A percentile compares a stretch with the other conserved stretches of the same genome.
phyloP scores from a whole-genome alignment of 2,113 vertebrate genomes.

The Brachyistius frenatus region DNA sequence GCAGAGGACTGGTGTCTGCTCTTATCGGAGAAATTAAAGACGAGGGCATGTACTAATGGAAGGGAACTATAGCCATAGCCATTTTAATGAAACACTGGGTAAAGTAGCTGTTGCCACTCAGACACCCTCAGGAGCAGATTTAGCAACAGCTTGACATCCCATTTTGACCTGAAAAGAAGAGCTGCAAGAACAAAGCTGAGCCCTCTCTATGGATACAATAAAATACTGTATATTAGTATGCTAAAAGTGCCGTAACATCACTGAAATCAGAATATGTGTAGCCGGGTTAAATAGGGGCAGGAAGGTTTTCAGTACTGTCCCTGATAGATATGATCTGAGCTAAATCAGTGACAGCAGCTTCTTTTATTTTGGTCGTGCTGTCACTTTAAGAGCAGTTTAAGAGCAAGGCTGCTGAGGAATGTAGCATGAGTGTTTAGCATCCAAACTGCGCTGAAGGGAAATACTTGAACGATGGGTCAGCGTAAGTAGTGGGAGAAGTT shows the following conservation, averaged over 20 bases:
- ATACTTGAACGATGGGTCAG: too few relatives aligned
- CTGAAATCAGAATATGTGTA: neutral
- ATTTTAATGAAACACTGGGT: constrained; percentile 26
- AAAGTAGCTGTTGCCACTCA: neutral
- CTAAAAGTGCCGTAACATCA: neutral
- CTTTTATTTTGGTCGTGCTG: neutral
- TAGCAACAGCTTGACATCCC: neutral
- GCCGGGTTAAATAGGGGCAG: neutral
- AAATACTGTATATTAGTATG: neutral
- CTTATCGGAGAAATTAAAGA: constrained; percentile 33
- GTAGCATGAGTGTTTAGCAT: too few relatives aligned
- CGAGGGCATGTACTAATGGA: neutral
- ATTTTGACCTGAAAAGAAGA: neutral
- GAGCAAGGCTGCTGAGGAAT: too few relatives aligned
- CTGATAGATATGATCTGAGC: too few relatives aligned
- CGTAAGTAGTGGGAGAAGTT: too few relatives aligned
- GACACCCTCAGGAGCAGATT: constrained; percentile 8
- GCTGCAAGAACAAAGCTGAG: constrained; percentile 9
- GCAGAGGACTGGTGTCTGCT: neutral
- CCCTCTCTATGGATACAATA: neutral
- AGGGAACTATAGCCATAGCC: neutral
- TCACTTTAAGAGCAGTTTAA: too few relatives aligned
- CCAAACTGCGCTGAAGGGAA: too few relatives aligned
- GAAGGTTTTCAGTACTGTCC: neutral
- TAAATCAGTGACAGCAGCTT: neutral